Evolutionary conservation across 2,113 vertebrate species (phyloP).

Genomic region (Phodopus roborovskii): DNA sequence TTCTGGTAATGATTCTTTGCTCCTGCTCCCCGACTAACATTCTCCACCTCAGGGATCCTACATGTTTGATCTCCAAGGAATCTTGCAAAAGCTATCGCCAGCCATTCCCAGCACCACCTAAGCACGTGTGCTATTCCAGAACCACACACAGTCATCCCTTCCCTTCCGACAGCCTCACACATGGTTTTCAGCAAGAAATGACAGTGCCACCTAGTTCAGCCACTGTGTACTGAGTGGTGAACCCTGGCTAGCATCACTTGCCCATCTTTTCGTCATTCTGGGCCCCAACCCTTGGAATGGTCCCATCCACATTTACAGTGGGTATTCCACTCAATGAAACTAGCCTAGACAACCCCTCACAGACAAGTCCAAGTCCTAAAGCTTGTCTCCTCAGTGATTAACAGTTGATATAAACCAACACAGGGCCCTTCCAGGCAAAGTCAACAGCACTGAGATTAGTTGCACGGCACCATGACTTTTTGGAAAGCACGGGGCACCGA

Average conservation of each 20-base stretch:
- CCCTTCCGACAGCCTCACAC: not conserved
- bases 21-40: no score
- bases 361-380: not conserved
- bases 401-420: not conserved
- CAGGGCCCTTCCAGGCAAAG: not conserved
- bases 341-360: not conserved
- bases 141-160: not conserved
- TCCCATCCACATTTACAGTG: not conserved
- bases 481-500: not conserved
- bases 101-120: not conserved
- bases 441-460: not conserved
- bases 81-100: slow-evolving; percentile 1
- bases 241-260: not conserved
- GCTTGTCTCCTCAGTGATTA: not conserved
- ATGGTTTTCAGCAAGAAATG: not conserved
- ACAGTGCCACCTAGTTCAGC: not conserved
- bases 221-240: not conserved
- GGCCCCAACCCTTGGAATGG: no score
- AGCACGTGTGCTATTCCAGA: not conserved
- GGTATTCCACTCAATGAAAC: not conserved
- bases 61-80: not conserved
- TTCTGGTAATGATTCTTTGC: not conserved
- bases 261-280: not conserved
- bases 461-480: not conserved
- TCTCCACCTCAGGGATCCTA: not conserved